Conservation (phyloP, 1,140 invertebrate genomes). For the Orussus abietinus region DNA sequence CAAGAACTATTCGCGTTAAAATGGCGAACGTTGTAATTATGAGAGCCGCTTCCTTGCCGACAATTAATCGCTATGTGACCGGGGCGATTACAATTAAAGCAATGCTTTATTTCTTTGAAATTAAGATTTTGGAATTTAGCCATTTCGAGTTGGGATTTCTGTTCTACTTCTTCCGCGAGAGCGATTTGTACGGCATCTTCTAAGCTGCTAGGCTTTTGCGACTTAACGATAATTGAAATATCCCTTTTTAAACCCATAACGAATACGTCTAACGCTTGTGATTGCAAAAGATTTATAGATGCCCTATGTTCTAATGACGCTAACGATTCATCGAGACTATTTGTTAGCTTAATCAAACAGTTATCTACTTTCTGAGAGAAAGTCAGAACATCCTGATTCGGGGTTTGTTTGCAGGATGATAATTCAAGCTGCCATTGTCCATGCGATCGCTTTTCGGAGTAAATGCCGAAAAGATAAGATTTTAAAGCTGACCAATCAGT, state of each 20-base stretch:
- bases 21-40: not conserved
- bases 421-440: conserved; percentile 19
- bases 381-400: conserved; percentile 14
- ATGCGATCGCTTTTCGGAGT: conserved; percentile 16
- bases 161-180: conserved; percentile 12
- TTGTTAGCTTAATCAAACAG: conserved; percentile 16
- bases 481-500: conserved; percentile 13
- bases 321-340: conserved; percentile 11
- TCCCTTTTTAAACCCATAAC: conserved; percentile 14
- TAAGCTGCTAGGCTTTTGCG: conserved; percentile 12
- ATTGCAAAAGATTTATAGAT: conserved; percentile 15
- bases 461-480: conserved; percentile 9
- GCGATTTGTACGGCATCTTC: conserved; percentile 20
- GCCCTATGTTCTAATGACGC: not conserved
- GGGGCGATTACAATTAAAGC: conserved; percentile 5
- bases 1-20: not conserved
- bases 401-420: conserved; percentile 17
- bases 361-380: conserved; percentile 13
- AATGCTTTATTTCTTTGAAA: conserved; percentile 7
- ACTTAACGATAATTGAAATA: conserved; percentile 14
- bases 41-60: not conserved
- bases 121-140: conserved; percentile 15
- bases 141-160: conserved; percentile 13
- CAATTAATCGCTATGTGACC: conserved; percentile 10
- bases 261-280: conserved; percentile 15